Percentiles rank a stretch among this genome's conserved stretches.
These are phyloP conservation scores for Noctua pronuba DNA, from an alignment of 2,888 invertebrate genomes.

Conservation along the genomic window DNA sequence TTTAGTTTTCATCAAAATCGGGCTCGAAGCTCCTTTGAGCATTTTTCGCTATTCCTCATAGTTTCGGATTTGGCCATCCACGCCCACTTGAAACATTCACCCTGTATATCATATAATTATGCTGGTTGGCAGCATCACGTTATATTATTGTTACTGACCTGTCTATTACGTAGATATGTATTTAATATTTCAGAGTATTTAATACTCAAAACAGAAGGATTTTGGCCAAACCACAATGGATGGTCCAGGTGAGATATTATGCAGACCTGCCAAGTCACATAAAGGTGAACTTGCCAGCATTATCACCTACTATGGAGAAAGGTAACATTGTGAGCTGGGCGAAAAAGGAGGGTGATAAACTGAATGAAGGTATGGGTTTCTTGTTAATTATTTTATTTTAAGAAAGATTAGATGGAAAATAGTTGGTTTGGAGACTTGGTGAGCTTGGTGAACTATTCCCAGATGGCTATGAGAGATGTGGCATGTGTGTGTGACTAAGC, in stretches of 20 bases:
- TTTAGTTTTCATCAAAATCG: no score
- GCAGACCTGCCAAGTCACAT: constrained; percentile 93
- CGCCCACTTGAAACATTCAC: no score
- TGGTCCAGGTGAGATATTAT: constrained; percentile 86
- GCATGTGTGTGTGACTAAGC: background rate
- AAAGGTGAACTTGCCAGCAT: constrained; percentile 96
- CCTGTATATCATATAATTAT: background rate
- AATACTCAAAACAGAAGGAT: constrained; percentile 70
- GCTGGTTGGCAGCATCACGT: background rate
- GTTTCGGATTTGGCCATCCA: no score
- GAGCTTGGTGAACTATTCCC: background rate
- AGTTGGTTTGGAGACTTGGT: background rate
- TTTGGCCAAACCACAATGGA: constrained; percentile 81
- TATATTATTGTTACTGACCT: background rate
- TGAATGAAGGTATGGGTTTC: constrained; percentile 94
- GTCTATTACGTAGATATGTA: background rate
- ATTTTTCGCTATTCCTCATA: no score
- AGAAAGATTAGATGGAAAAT: no score
- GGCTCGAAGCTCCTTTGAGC: no score
- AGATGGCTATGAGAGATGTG: background rate
- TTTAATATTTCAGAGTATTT: constrained; percentile 70
- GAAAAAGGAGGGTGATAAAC: constrained; percentile 98
- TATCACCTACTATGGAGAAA: constrained; percentile 99
- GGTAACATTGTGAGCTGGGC: constrained; percentile 99
- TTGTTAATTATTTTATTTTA: background rate